Evolutionary conservation across 2,113 vertebrate genomes (phyloP), one percentile per base, ranked within the genome.

Genomic region (Pantherophis guttatus): DNA sequence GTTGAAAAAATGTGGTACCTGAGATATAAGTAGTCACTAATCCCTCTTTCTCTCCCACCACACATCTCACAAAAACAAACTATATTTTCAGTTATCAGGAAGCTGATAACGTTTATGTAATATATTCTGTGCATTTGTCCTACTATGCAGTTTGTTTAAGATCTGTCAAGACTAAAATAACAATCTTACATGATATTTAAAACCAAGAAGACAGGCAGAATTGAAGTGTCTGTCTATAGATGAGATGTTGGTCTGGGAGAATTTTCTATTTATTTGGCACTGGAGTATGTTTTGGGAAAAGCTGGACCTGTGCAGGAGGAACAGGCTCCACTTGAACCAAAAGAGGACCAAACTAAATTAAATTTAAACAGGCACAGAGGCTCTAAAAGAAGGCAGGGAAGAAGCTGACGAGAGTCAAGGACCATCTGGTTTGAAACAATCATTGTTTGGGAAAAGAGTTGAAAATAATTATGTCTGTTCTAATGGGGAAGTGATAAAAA

Each of bases 111-210:
- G 33, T 33, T 75, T 13, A 93, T 52, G 26, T 48, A 93, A 94
- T 70, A 33, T 44, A 9, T 91, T n/a, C 13, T 55, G 8, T 92
- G 29, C 12, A 92, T 90, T 93, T 33, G 59, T 86, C 8, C 13
- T n/a, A 91, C 90, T 26, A 94, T 91, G 9, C 23, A 90, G 48
- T 90, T 87, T 15, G 39, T 93, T 90, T 90, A 26, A 88, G 86
- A 29, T 39, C 87, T 29, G 21, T 48, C 91, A 86, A 91, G 89
- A 52, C 17, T 59, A 39, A 90, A 93, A 50, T 44, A 58, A 39
- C 11, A 52, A 39, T 52, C 11, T 50, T 65, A 94, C 70, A 39
- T 81, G 70, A 81, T 15, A 81, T 81, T 81, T 81, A 81, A 39
- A 39, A 81, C n/a, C n/a, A 19, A 81, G 70, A 81, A 39, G 33